Evolutionary conservation across 2,797 vertebrate genomes (phyloP).

Genomic region (Spinus pinus): DNA sequence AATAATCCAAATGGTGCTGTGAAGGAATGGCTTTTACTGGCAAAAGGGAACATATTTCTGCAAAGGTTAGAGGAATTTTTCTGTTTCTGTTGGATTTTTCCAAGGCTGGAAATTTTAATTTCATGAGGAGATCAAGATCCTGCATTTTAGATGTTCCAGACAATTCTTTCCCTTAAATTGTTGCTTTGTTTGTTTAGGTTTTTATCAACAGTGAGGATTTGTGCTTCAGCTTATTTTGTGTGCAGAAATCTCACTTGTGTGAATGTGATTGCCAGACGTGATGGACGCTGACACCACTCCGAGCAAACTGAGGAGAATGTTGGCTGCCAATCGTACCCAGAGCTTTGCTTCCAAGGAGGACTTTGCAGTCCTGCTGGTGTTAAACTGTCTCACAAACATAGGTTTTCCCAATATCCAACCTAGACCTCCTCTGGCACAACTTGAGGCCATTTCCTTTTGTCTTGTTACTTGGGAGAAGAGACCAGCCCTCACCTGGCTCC

Average conservation of each 20-base stretch:
- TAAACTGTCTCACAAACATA: not conserved
- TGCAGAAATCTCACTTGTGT: not conserved
- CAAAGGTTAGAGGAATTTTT: conserved; percentile 40
- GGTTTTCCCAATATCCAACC: not conserved
- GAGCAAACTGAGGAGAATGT: not conserved
- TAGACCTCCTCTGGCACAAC: not conserved
- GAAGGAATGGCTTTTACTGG: conserved; percentile 38
- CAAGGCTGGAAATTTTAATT: conserved; percentile 15
- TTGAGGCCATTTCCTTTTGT: not conserved
- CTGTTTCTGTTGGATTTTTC: conserved; percentile 37
- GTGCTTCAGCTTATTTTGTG: not conserved
- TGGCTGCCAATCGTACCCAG: not conserved
- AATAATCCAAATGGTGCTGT: conserved; percentile 18
- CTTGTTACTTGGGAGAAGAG: not conserved
- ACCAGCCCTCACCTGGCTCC: not conserved
- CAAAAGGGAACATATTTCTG: conserved; percentile 12
- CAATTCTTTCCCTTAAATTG: not conserved
- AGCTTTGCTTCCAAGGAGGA: not conserved
- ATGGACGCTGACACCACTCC: not conserved
- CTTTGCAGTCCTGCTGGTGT: not conserved
- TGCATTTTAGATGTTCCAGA: not conserved
- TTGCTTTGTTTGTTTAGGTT: not conserved
- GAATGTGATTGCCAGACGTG: not conserved
- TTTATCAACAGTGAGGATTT: not conserved
- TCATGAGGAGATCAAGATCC: not conserved